A percentile compares a stretch with the other conserved stretches of the same genome.
Evolutionary conservation across 2,888 invertebrate genomes (phyloP).

Genomic region (Ametastegia equiseti): DNA sequence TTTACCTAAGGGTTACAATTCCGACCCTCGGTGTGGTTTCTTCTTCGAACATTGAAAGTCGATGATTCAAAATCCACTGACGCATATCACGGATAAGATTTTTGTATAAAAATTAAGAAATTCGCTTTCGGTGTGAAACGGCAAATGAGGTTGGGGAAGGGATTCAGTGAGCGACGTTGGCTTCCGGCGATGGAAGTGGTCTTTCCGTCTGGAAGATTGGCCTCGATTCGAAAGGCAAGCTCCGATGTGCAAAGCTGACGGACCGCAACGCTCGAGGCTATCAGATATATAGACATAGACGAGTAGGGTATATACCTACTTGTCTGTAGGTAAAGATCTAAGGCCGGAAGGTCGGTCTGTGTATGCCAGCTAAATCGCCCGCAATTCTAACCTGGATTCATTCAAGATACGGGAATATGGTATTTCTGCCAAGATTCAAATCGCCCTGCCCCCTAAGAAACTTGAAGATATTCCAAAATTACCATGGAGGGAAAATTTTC

Average conservation of each 20-base stretch:
- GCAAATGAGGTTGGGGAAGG: no score
- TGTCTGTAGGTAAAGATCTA: background rate
- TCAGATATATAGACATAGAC: no score
- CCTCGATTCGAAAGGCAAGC: conserved; percentile 7
- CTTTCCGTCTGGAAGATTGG: conserved; percentile 39
- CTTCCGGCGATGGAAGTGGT: conserved; percentile 17
- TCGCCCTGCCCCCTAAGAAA: background rate
- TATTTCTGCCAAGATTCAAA: conserved; percentile 24
- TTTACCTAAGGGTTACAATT: no score
- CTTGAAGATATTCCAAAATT: background rate
- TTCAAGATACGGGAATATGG: background rate
- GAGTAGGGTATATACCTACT: no score
- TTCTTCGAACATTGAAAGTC: no score
- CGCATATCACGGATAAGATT: no score
- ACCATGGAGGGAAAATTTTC: background rate
- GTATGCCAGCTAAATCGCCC: conserved; percentile 37
- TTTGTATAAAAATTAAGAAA: no score
- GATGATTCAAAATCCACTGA: no score
- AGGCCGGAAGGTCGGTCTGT: background rate
- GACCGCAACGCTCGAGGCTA: conserved; percentile 23
- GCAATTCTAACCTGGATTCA: conserved; percentile 4
- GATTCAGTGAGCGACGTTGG: no score
- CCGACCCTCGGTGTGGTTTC: no score
- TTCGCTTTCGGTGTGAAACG: no score
- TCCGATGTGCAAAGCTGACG: background rate